phyloP scores from a whole-genome alignment of 2,797 vertebrate genomes.

The Spinibarbus caldwelli region DNA sequence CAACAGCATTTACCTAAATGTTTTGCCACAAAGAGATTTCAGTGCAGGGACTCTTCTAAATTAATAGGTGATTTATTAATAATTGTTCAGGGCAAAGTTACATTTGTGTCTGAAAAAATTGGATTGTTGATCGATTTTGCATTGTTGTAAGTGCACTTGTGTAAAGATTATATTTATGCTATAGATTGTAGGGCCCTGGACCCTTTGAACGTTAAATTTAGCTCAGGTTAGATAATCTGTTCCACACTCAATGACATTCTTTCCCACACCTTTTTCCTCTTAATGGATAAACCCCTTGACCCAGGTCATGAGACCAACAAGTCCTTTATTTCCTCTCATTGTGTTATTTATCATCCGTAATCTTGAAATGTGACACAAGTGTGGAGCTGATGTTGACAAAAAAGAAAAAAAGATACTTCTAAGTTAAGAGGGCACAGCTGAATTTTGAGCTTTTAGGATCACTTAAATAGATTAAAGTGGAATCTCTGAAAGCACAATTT shows the following conservation, averaged over 20 bases:
- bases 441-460: not conserved
- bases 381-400: not conserved
- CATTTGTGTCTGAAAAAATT: not conserved
- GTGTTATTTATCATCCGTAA: not conserved
- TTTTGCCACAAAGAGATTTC: not conserved
- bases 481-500: not conserved
- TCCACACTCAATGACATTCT: not conserved
- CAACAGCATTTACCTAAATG: not conserved
- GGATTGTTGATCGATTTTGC: not conserved
- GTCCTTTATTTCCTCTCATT: conserved; percentile 7
- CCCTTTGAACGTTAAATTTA: not conserved
- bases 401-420: not conserved
- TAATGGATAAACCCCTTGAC: not conserved
- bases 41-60: not conserved
- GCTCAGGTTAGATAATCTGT: not conserved
- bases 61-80: too few relatives aligned
- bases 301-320: conserved; percentile 45
- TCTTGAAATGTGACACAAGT: not conserved
- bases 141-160: not conserved
- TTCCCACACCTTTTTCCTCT: not conserved
- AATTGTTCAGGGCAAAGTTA: too few relatives aligned
- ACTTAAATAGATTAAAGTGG: not conserved
- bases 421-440: not conserved
- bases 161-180: too few relatives aligned
- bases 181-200: not conserved